Evolutionary conservation across 2,797 vertebrate species (phyloP).

Genomic region (Pseudotriccus pelzelni): DNA sequence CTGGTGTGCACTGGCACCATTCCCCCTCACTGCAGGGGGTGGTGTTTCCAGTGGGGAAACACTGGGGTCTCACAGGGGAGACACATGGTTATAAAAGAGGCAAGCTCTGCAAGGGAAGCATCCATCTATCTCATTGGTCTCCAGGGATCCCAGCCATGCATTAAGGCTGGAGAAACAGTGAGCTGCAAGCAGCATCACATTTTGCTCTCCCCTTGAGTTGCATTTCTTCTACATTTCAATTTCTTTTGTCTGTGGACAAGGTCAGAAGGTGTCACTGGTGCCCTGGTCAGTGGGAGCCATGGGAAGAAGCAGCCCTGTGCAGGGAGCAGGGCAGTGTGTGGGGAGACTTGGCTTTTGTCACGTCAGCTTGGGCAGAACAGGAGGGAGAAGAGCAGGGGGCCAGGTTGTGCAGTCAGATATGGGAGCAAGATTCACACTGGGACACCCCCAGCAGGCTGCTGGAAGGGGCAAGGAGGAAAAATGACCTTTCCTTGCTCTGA

Average conservation of each 20-base stretch:
- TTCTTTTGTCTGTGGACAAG: background rate
- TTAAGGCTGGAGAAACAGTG: background rate
- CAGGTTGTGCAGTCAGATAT: too few species aligned
- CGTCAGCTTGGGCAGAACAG: background rate
- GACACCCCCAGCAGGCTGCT: background rate
- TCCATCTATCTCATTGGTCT: background rate
- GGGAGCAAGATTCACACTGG: background rate
- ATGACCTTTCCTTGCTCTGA: background rate
- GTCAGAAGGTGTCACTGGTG: background rate
- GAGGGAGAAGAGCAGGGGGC: background rate
- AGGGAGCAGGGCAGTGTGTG: fast-evolving
- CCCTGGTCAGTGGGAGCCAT: background rate
- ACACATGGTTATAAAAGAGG: background rate
- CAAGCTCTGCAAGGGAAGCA: background rate
- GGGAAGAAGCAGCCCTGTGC: background rate
- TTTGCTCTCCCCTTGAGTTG: background rate
- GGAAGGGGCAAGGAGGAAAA: background rate
- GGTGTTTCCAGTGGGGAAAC: background rate
- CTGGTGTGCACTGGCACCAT: background rate
- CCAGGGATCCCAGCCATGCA: background rate
- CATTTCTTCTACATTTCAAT: background rate
- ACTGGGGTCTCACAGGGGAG: background rate
- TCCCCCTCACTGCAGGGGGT: fast-evolving
- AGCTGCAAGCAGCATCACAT: background rate
- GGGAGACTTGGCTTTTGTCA: background rate